Base-by-base conservation (phyloP, 92 coral and sea anemone genomes). In the Nematostella vectensis region DNA sequence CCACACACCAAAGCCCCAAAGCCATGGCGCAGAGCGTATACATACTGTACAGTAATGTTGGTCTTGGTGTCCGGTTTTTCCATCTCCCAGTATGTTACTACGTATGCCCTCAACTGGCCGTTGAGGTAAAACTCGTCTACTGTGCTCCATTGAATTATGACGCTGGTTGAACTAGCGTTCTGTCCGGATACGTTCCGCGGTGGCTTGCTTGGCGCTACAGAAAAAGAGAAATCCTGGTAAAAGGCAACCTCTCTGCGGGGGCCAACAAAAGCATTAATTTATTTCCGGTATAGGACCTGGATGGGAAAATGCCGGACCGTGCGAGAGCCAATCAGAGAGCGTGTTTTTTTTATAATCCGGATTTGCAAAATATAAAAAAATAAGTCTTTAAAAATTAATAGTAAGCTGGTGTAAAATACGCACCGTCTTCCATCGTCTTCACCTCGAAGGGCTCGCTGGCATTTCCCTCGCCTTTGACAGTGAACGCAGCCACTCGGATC, bases 351-450 rank as follows among this genome's bases (percentile, higher is more conserved):
- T n/a, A n/a, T n/a, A n/a, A n/a, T n/a, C n/a, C n/a, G n/a, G n/a
- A n/a, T n/a, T n/a, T n/a, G n/a, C 8, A 33, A 33, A 33, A 33
- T 33, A 33, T 33, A 15, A 33, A 6, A 33, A 33, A 6, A 33
- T 33, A 33, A 33, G 15, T 15, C 15, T 6, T 33, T 33, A n/a
- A n/a, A n/a, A n/a, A n/a, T n/a, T n/a, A n/a, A n/a, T n/a, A n/a
- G n/a, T n/a, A n/a, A n/a, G n/a, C n/a, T n/a, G n/a, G n/a, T n/a
- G n/a, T n/a, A n/a, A n/a, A n/a, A 1, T 30, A 12, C 82, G 42
- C 54, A 85, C 96, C 96, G 38, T 65, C 83, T 40, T 81, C 95
- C 50, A 67, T 48, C 1, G 96, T 89, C 39, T 60, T 76, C 16
- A 80, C 48, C 20, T 29, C 16, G 27, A 89, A 45, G 36, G 27